Evolutionary conservation across 1,140 invertebrate genomes (phyloP).

Genomic region (Potamilus streckersoni): DNA sequence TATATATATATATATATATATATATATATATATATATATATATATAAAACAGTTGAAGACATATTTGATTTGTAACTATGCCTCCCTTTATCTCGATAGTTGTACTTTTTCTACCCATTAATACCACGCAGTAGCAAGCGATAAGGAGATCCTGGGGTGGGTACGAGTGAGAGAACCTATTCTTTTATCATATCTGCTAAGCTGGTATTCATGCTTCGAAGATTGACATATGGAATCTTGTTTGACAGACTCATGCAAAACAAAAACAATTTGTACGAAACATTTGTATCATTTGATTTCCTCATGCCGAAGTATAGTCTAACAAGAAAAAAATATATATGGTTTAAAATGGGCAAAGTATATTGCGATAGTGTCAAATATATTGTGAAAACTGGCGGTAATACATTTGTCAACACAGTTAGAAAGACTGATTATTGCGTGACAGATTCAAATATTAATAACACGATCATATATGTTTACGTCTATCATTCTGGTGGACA

Average conservation of each 20-base stretch:
- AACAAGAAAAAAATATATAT: slow-evolving; percentile 1
- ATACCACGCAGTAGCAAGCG: too few species aligned
- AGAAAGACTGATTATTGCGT: background rate
- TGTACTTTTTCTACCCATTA: too few species aligned
- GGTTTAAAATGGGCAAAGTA: background rate
- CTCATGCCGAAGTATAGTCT: background rate
- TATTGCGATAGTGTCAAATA: background rate
- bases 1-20: too few species aligned
- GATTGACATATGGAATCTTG: too few species aligned
- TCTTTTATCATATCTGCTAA: too few species aligned
- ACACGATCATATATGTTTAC: background rate
- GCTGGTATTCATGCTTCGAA: background rate
- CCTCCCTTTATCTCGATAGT: too few species aligned
- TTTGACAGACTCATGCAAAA: background rate
- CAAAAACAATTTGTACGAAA: background rate
- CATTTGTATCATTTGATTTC: background rate
- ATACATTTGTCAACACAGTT: background rate
- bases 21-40: too few species aligned
- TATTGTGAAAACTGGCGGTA: background rate
- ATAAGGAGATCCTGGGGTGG: too few species aligned
- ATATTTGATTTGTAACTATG: too few species aligned
- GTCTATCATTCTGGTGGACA: background rate
- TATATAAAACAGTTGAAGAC: too few species aligned
- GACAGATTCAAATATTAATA: background rate
- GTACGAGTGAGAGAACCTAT: too few species aligned